Percentiles rank a stretch among this genome's conserved stretches.
Conservation (phyloP, 2,888 invertebrate species). For the Sthenelais limicola region DNA sequence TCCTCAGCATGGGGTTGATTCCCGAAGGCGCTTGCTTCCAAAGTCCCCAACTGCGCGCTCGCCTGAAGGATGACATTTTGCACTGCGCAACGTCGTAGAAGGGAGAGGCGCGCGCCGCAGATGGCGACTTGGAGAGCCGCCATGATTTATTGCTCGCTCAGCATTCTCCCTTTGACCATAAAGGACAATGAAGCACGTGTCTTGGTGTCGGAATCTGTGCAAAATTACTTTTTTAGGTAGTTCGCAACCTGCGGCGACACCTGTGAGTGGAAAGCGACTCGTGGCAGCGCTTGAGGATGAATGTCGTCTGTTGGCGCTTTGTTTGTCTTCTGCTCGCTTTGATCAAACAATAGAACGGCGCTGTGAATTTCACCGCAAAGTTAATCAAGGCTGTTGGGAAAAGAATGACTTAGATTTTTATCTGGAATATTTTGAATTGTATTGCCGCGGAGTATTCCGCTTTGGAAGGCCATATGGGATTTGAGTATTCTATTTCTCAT, state of each 20-base stretch:
- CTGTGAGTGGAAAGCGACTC: conserved; percentile 31
- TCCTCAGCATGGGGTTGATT: too few relatives aligned
- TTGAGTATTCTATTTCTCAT: too few relatives aligned
- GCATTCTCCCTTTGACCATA: conserved; percentile 11
- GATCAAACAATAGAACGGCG: conserved; percentile 27
- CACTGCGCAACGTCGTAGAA: too few relatives aligned
- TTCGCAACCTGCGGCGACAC: conserved; percentile 32
- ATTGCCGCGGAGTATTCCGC: too few relatives aligned
- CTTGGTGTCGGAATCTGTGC: not conserved
- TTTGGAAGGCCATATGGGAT: too few relatives aligned
- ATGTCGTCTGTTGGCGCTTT: conserved; percentile 23
- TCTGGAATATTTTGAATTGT: too few relatives aligned
- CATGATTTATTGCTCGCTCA: conserved; percentile 27
- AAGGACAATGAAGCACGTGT: conserved; percentile 4
- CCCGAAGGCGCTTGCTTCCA: too few relatives aligned
- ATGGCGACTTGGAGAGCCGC: conserved; percentile 17
- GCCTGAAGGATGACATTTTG: too few relatives aligned
- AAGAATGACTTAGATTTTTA: too few relatives aligned
- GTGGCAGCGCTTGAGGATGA: conserved; percentile 23
- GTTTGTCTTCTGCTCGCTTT: conserved; percentile 12
- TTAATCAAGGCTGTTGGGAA: not conserved
- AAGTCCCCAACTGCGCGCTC: too few relatives aligned
- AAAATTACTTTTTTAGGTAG: conserved; percentile 3
- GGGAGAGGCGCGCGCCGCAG: conserved; percentile 38
- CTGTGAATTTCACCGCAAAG: conserved; percentile 8